Percentiles rank a stretch among this genome's conserved stretches.
Conservation (phyloP, 2,888 invertebrate species). For the Lithophane socia region DNA sequence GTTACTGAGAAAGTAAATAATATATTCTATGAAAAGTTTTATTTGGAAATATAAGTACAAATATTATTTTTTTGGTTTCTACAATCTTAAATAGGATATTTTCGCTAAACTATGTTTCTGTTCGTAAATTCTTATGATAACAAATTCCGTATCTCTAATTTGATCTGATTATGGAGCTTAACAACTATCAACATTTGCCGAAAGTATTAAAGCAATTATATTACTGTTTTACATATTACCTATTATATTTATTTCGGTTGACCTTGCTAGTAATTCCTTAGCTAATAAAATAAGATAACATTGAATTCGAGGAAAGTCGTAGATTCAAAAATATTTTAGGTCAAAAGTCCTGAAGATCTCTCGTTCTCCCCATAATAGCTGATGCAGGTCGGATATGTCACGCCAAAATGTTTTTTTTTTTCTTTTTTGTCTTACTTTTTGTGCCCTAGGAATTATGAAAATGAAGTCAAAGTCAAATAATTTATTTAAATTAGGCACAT, state of each 20-base stretch:
- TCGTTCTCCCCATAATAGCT: background rate
- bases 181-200: constrained; percentile 13
- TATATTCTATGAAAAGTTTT: background rate
- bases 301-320: background rate
- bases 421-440: background rate
- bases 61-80: too few relatives aligned
- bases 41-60: background rate
- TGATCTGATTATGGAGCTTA: constrained; percentile 42
- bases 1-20: background rate
- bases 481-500: too few relatives aligned
- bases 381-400: background rate
- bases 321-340: background rate
- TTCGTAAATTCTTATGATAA: constrained; percentile 32
- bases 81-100: too few relatives aligned
- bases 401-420: background rate
- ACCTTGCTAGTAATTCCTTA: background rate
- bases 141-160: constrained; percentile 24
- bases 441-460: background rate
- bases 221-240: constrained; percentile 17
- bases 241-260: constrained; percentile 3
- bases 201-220: constrained; percentile 31
- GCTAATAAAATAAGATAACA: constrained; percentile 9
- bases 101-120: background rate
- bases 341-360: background rate
- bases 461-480: too few relatives aligned